A percentile compares a stretch with the other conserved stretches of the same genome.
These are phyloP conservation scores for Ochotona curzoniae DNA, from an alignment of 2,113 vertebrate species.

Conservation along the genomic window DNA sequence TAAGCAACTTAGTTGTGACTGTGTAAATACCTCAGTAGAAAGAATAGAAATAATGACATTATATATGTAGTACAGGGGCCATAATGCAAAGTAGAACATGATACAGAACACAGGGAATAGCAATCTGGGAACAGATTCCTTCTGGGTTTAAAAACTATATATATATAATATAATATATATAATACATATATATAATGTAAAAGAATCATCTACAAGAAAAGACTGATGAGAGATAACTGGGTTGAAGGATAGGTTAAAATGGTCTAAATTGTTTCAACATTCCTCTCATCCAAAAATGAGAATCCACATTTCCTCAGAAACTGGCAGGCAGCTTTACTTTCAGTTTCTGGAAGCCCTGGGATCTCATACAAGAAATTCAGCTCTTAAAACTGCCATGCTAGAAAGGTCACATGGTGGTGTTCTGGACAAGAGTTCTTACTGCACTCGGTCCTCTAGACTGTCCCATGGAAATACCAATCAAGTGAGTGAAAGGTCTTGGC, in stretches of 20 bases:
- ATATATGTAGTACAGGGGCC: fast-evolving
- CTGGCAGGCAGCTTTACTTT: background rate
- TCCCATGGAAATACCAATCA: background rate
- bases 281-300: background rate
- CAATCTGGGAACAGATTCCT: background rate
- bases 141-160: background rate
- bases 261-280: background rate
- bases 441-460: background rate
- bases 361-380: background rate
- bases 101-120: background rate
- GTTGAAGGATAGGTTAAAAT: background rate
- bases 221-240: background rate
- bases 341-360: background rate
- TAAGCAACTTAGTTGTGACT: background rate
- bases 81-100: background rate
- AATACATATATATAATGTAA: too few species aligned
- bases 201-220: background rate
- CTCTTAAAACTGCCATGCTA: background rate
- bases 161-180: too few species aligned
- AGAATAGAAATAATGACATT: background rate
- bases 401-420: background rate
- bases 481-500: background rate
- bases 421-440: background rate
- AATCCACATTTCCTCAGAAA: background rate
- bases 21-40: background rate